A percentile compares a stretch with the other conserved stretches of the same genome.
These are phyloP conservation scores for Pristionchus pacificus DNA, from an alignment of 1,140 invertebrate genomes.

Conservation along the genomic window DNA sequence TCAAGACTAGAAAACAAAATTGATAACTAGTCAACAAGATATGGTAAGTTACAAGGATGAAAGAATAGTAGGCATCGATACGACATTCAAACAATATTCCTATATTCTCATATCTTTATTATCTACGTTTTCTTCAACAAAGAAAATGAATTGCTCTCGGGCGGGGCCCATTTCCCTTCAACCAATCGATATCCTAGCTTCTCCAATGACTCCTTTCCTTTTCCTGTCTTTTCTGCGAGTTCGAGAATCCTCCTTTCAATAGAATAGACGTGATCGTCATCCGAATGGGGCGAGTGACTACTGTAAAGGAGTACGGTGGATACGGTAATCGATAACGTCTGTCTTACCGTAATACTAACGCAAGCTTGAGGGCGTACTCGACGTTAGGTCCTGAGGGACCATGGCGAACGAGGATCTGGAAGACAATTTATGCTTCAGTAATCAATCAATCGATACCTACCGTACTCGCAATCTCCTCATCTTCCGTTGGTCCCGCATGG, in stretches of 20 bases:
- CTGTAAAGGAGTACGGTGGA: background rate
- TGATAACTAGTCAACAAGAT: no score
- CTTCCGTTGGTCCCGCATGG: background rate
- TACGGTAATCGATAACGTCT: background rate
- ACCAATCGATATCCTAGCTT: background rate
- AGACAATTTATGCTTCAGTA: background rate
- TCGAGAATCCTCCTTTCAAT: background rate
- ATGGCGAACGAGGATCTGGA: background rate
- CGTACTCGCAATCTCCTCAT: background rate
- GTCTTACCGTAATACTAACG: background rate
- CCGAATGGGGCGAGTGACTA: background rate
- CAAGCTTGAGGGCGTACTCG: background rate
- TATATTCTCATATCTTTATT: no score
- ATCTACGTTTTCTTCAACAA: no score
- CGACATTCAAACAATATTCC: no score
- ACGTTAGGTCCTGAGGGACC: background rate
- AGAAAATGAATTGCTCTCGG: no score
- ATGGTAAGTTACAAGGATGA: no score
- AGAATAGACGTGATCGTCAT: background rate
- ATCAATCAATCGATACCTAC: background rate
- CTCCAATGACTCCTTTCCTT: background rate
- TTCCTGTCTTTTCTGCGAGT: background rate
- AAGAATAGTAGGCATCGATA: no score
- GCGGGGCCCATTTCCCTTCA: background rate
- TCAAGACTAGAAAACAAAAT: no score